Base-by-base conservation (phyloP, 2,888 invertebrate genomes). In the Dynastes grantii region DNA sequence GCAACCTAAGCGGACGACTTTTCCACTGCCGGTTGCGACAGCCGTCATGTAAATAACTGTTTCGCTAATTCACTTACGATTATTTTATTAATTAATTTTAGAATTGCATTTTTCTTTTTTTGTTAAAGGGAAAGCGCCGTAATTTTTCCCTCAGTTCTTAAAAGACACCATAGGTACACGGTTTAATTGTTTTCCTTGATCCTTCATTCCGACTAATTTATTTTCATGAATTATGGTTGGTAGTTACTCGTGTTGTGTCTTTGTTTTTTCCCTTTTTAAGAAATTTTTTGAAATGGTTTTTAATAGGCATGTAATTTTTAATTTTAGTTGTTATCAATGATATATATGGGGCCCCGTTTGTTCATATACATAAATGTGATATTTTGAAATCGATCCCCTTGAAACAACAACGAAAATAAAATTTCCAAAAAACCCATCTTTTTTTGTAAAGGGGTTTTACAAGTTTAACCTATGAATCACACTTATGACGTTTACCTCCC, bases 1-100 rank as follows among this genome's bases (percentile, higher is more conserved):
- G 37, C 40, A 58, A 55, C 58, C 73, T n/a, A 73, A 29, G 55
- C 40, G 37, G 37, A 22, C 27, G 67, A 67, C 76, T 67, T 76
- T 49, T 67, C 29, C 55, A 16, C 32, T 49, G 13, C 63, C n/a
- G 32, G 37, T 22, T 58, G 58, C 58, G 29, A 58, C 37, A 55
- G 16, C n/a, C 70, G 73, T 73, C 78, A 51, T 78, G 78, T 78
- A 78, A 76, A 76, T 67, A 78, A 78, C 45, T 76, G 76, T 78
- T 78, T 58, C 67, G 58, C 76, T 78, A 78, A 78, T 78, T 76
- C 49, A 64, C 63, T 76, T 40, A 65, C 68, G 65, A 78, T 78
- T 78, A 78, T 76, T 78, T 78, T 76, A 78, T 78, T 76, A 78
- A 75, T 78, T 78, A 78, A 67, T 45, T 55, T 61, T 63, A 78